Conservation (phyloP, 2,888 invertebrate genomes). For the Dioctria linearis region DNA sequence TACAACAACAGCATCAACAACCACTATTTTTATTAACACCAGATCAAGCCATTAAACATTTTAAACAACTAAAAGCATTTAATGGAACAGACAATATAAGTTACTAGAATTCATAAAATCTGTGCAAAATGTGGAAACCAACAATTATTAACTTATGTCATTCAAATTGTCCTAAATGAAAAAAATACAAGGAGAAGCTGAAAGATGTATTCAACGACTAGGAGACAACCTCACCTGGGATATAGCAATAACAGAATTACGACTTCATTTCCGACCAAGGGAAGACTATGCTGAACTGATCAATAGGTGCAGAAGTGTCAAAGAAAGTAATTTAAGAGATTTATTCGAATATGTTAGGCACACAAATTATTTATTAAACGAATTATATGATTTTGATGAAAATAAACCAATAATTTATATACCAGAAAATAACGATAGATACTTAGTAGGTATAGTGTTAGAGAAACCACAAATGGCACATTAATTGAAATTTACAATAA, state of each 20-base stretch:
- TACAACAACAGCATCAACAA: too few species aligned
- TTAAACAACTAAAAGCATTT: not conserved
- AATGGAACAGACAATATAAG: conserved; percentile 1
- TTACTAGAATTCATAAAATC: conserved; percentile 10
- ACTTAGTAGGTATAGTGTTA: too few species aligned
- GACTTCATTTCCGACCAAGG: conserved; percentile 26
- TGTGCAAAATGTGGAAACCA: not conserved
- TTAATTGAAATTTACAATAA: too few species aligned
- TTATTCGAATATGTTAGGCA: conserved; percentile 17
- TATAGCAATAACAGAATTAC: not conserved
- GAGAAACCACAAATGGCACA: too few species aligned
- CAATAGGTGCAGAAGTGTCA: conserved; percentile 24
- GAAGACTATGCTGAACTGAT: conserved; percentile 26
- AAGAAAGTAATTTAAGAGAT: conserved; percentile 23
- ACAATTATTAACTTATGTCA: not conserved
- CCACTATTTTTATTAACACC: too few species aligned
- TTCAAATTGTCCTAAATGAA: not conserved
- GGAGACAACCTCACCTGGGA: not conserved
- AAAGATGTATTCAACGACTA: conserved; percentile 34
- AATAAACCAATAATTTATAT: conserved; percentile 21
- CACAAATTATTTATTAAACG: not conserved
- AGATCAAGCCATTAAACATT: too few species aligned
- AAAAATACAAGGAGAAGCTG: conserved; percentile 40
- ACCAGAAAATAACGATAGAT: conserved; percentile 28
- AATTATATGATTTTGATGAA: conserved; percentile 40